phyloP scores from a whole-genome alignment of 1,140 invertebrate species.

The Metopolophium dirhodum region DNA sequence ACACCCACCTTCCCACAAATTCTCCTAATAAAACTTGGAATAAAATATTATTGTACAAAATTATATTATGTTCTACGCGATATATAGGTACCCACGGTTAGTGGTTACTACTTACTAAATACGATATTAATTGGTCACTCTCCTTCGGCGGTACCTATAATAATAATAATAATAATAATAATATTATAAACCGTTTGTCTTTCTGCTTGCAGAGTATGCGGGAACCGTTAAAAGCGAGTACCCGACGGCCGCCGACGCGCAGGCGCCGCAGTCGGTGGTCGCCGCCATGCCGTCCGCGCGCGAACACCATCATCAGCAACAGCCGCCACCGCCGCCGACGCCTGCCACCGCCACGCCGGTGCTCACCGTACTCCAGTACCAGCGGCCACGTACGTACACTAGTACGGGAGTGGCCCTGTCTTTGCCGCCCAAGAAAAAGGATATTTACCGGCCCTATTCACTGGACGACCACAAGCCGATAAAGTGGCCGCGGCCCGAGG shows the following conservation, averaged over 20 bases:
- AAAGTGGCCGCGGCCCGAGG: slow-evolving; percentile 62
- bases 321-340: slow-evolving; percentile 82
- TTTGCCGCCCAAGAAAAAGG: slow-evolving; percentile 84
- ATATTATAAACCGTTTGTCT: background rate
- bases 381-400: slow-evolving; percentile 67
- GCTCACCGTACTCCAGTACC: slow-evolving; percentile 55
- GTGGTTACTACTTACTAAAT: background rate
- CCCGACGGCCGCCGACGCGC: slow-evolving; percentile 59
- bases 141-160: background rate
- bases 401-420: slow-evolving; percentile 81
- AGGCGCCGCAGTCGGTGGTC: slow-evolving; percentile 65
- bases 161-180: background rate
- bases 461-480: slow-evolving; percentile 70
- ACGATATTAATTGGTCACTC: background rate
- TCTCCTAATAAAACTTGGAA: too few relatives aligned
- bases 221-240: slow-evolving; percentile 36
- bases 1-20: too few relatives aligned
- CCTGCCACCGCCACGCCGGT: slow-evolving; percentile 62
- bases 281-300: slow-evolving; percentile 86
- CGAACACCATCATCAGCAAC: slow-evolving; percentile 79
- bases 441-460: slow-evolving; percentile 85
- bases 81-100: background rate
- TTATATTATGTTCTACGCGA: too few relatives aligned
- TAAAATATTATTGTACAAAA: too few relatives aligned
- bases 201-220: slow-evolving; percentile 34